phyloP scores from a whole-genome alignment of 2,888 invertebrate species.

The Rhyacophila evoluta region DNA sequence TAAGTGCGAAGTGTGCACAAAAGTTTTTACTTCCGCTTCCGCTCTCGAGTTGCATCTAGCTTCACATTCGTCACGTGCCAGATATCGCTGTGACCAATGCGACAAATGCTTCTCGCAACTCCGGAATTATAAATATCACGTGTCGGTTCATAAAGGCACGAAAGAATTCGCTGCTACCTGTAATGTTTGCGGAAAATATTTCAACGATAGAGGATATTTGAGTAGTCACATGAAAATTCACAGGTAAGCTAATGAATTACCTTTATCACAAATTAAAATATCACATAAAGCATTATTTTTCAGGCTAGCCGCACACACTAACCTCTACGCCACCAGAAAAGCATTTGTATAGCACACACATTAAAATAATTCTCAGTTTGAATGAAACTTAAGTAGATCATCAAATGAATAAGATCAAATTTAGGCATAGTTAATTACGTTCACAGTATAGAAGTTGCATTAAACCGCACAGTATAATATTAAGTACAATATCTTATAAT shows the following conservation, averaged over 20 bases:
- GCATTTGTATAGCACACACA: too few relatives aligned
- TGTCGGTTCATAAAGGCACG: conserved; percentile 85
- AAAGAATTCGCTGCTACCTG: conserved; percentile 82
- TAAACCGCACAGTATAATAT: too few relatives aligned
- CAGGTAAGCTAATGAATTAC: conserved; percentile 67
- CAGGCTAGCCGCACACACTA: too few relatives aligned
- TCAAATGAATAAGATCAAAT: too few relatives aligned
- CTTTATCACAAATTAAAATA: too few relatives aligned
- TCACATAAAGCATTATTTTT: too few relatives aligned
- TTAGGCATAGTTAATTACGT: too few relatives aligned
- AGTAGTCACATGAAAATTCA: conserved; percentile 91
- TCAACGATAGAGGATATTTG: conserved; percentile 86
- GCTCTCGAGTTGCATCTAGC: conserved; percentile 57
- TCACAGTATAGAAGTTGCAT: too few relatives aligned
- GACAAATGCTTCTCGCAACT: conserved; percentile 86
- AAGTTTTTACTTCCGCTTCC: conserved; percentile 58
- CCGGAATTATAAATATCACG: conserved; percentile 86
- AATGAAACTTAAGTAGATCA: too few relatives aligned
- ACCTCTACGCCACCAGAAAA: too few relatives aligned
- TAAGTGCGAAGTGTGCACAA: conserved; percentile 61
- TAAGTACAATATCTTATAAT: too few relatives aligned
- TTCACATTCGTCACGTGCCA: conserved; percentile 43
- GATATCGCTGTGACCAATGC: conserved; percentile 75
- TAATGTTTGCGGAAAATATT: conserved; percentile 80
- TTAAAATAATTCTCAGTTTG: too few relatives aligned